Conservation (phyloP, 2,888 invertebrate species). For the Nemurella pictetii region DNA sequence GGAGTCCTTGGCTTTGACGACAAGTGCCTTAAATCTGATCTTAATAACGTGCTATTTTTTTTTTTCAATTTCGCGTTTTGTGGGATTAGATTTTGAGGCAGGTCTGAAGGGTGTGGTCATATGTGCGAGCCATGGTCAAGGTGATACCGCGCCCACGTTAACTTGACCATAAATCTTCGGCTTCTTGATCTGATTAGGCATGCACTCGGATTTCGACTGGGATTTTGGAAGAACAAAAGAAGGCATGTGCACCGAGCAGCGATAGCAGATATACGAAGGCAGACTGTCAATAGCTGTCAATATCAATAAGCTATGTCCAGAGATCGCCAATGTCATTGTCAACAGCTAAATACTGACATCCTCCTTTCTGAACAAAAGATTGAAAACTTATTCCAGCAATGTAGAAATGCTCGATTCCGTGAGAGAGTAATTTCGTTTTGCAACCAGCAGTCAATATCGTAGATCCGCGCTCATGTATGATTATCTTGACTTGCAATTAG, state of each 20-base stretch:
- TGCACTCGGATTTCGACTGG: background rate
- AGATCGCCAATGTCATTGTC: too few species aligned
- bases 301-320: too few species aligned
- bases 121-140: background rate
- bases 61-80: background rate
- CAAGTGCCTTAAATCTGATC: background rate
- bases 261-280: background rate
- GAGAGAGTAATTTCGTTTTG: background rate
- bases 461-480: background rate
- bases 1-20: background rate
- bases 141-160: background rate
- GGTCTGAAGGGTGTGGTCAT: constrained; percentile 13
- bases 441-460: background rate
- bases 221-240: background rate
- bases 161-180: background rate
- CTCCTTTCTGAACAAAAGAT: too few species aligned
- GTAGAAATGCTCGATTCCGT: background rate
- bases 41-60: background rate
- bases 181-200: background rate
- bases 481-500: background rate
- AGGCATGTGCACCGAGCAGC: background rate
- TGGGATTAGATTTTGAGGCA: background rate
- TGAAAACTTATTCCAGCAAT: background rate
- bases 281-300: too few species aligned
- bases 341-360: too few species aligned